Percentiles rank a stretch among this genome's conserved stretches.
These are phyloP conservation scores for Pterocles gutturalis DNA, from an alignment of 2,113 vertebrate species.

Conservation along the genomic window DNA sequence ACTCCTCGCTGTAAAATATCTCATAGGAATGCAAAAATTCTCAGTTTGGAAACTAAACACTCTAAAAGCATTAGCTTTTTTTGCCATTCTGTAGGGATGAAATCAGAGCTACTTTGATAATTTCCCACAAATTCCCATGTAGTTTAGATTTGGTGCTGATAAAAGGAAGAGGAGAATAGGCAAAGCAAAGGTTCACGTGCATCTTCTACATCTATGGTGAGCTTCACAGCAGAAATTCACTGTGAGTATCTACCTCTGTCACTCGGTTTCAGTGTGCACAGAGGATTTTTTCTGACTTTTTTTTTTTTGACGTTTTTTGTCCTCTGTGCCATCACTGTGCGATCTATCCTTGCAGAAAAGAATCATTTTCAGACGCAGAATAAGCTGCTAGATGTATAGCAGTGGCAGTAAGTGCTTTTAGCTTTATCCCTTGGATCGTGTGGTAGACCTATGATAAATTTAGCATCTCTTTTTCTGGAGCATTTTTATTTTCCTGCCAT, in stretches of 20 bases:
- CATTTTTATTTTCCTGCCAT: background rate
- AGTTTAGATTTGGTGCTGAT: background rate
- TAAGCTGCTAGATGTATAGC: background rate
- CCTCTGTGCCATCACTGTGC: background rate
- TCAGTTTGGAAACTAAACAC: background rate
- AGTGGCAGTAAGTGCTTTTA: background rate
- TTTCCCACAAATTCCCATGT: background rate
- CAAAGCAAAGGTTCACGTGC: background rate
- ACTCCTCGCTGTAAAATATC: background rate
- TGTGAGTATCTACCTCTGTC: background rate
- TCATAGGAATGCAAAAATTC: background rate
- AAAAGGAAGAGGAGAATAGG: background rate
- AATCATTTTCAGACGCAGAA: background rate
- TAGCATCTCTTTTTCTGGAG: background rate
- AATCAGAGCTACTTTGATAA: background rate
- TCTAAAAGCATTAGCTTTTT: background rate
- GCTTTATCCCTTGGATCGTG: background rate
- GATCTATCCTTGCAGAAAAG: background rate
- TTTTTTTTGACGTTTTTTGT: background rate
- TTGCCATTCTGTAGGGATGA: background rate
- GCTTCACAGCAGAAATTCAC: background rate
- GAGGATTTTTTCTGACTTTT: background rate
- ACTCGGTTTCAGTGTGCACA: background rate
- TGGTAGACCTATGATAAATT: background rate
- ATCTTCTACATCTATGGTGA: background rate